Conservation (phyloP, 2,888 invertebrate genomes). For the Dione vanillae region DNA sequence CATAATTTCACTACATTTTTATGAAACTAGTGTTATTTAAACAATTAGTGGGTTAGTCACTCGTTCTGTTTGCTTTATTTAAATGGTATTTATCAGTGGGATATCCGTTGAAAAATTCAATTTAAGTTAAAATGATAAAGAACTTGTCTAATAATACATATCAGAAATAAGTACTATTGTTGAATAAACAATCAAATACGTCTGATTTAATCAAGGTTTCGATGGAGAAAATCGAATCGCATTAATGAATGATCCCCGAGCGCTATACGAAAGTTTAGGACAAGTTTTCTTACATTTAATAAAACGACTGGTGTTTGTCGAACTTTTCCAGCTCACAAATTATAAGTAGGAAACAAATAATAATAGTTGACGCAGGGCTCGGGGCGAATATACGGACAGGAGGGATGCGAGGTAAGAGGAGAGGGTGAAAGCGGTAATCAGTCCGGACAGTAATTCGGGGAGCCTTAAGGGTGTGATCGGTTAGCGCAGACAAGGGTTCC, state of each 20-base stretch:
- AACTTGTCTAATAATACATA: slow-evolving; percentile 55
- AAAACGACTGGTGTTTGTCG: slow-evolving; percentile 76
- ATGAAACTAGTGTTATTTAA: slow-evolving; percentile 36
- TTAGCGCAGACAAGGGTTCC: slow-evolving; percentile 81
- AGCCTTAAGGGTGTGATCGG: slow-evolving; percentile 83
- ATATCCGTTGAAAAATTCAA: too few relatives aligned
- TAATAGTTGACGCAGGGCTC: slow-evolving; percentile 78
- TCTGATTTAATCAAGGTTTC: slow-evolving; percentile 59
- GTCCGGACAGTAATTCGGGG: slow-evolving; percentile 81
- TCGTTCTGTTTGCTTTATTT: too few relatives aligned
- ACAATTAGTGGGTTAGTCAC: too few relatives aligned
- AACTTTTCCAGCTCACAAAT: slow-evolving; percentile 79
- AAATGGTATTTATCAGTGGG: too few relatives aligned
- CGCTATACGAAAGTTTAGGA: slow-evolving; percentile 66
- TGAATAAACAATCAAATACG: slow-evolving; percentile 59
- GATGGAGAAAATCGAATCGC: slow-evolving; percentile 65
- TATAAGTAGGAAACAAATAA: slow-evolving; percentile 82
- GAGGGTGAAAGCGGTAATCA: slow-evolving; percentile 73
- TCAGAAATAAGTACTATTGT: slow-evolving; percentile 52
- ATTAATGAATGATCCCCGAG: slow-evolving; percentile 66
- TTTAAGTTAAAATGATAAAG: slow-evolving; percentile 42
- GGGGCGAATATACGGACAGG: slow-evolving; percentile 58
- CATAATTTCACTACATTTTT: slow-evolving; percentile 66
- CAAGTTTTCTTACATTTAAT: slow-evolving; percentile 79
- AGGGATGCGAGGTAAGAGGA: slow-evolving; percentile 49